Evolutionary conservation across 2,888 invertebrate genomes (phyloP).

Genomic region (Metallyticus violacea): DNA sequence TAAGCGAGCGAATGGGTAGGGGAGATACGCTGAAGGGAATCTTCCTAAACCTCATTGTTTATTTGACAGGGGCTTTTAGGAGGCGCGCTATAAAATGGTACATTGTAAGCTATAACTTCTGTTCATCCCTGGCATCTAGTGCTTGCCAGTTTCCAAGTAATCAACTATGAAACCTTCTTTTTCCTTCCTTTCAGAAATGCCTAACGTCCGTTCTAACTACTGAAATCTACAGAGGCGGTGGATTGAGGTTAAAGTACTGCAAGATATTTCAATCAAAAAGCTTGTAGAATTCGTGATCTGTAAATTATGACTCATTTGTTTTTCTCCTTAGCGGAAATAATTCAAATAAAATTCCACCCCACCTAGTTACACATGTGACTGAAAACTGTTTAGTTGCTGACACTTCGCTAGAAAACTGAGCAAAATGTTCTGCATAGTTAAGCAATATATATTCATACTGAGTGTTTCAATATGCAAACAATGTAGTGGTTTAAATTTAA

Average conservation of each 20-base stretch:
- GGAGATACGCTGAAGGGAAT: background rate
- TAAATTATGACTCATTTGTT: too few relatives aligned
- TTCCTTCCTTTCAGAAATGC: background rate
- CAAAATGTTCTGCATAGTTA: too few relatives aligned
- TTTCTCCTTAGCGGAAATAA: too few relatives aligned
- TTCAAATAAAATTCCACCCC: too few relatives aligned
- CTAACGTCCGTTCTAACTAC: background rate
- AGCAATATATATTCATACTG: too few relatives aligned
- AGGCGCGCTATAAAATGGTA: constrained; percentile 19
- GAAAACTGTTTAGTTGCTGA: too few relatives aligned
- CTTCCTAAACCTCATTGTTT: constrained; percentile 18
- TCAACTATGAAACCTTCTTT: background rate
- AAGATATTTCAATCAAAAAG: too few relatives aligned
- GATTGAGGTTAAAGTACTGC: background rate
- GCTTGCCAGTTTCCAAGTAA: background rate
- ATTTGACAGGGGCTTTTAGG: constrained; percentile 27
- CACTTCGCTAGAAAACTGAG: too few relatives aligned
- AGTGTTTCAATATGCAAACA: too few relatives aligned
- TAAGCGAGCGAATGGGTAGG: background rate
- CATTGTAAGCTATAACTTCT: constrained; percentile 7
- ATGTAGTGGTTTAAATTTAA: too few relatives aligned
- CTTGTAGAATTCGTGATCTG: too few relatives aligned
- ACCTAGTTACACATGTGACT: too few relatives aligned
- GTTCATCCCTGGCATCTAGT: background rate
- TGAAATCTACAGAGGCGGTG: background rate